These are phyloP conservation scores for Eulemur coronatus DNA, from an alignment of 2,797 vertebrate genomes.

Conservation along the genomic window DNA sequence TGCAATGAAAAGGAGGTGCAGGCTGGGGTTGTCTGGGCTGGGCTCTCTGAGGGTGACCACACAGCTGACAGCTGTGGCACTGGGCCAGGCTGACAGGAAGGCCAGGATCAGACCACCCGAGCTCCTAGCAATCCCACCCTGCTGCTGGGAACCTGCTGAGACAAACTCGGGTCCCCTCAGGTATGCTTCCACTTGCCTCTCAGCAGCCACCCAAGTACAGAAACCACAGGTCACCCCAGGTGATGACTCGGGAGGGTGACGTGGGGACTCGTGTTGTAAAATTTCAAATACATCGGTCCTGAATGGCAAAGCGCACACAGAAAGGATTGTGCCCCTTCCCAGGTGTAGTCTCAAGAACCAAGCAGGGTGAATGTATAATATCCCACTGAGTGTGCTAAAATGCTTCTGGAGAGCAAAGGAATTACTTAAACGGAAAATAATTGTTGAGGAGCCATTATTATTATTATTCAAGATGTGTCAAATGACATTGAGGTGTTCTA, in stretches of 20 bases:
- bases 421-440: slow-evolving; percentile 59
- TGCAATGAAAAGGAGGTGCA: fast-evolving
- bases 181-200: background rate
- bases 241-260: background rate
- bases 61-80: background rate
- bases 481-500: slow-evolving; percentile 55
- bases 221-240: background rate
- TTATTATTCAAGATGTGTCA: slow-evolving; percentile 43
- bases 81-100: fast-evolving
- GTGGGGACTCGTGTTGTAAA: fast-evolving
- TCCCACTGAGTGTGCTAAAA: background rate
- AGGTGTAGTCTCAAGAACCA: background rate
- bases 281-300: background rate
- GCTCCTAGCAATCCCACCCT: background rate
- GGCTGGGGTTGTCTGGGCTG: fast-evolving
- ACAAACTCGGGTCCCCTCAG: background rate
- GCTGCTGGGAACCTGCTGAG: background rate
- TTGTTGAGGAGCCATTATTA: slow-evolving; percentile 44
- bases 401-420: background rate
- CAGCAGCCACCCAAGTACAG: background rate
- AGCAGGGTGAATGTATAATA: background rate
- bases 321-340: background rate
- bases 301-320: background rate
- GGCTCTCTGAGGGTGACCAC: background rate
- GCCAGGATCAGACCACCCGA: background rate